These are phyloP conservation scores for Hylaeus anthracinus DNA, from an alignment of 1,140 invertebrate genomes.

Conservation along the genomic window DNA sequence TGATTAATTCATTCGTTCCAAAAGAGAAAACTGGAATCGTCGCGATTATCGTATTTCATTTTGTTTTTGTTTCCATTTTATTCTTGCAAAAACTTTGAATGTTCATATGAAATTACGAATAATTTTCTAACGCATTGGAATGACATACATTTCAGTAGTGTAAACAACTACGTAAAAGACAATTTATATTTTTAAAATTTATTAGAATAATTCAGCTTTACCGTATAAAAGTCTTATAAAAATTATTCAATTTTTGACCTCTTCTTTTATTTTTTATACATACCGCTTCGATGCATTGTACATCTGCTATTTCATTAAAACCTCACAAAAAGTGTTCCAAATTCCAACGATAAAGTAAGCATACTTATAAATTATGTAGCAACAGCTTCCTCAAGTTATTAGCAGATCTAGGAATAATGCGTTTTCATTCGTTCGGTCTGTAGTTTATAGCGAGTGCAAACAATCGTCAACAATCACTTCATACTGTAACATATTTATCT, in stretches of 20 bases:
- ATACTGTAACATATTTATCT: slow-evolving; percentile 52
- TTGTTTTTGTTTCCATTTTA: slow-evolving; percentile 1
- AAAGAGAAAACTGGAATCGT: not conserved
- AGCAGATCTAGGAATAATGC: slow-evolving; percentile 20
- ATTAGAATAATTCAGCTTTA: not conserved
- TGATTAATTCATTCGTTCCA: slow-evolving; percentile 3
- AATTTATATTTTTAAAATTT: slow-evolving; percentile 2
- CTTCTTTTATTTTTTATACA: not conserved
- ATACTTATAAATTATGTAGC: slow-evolving; percentile 31
- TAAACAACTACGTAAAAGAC: slow-evolving; percentile 7
- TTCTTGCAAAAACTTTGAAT: not conserved
- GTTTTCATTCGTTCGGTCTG: slow-evolving; percentile 24
- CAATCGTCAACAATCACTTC: slow-evolving; percentile 26
- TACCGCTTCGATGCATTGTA: slow-evolving; percentile 11
- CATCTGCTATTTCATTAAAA: slow-evolving; percentile 15
- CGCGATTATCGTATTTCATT: not conserved
- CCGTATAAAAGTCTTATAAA: slow-evolving; percentile 2
- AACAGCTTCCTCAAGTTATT: slow-evolving; percentile 40
- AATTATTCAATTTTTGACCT: not conserved
- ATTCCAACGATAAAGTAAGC: slow-evolving; percentile 37
- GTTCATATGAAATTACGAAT: slow-evolving; percentile 8
- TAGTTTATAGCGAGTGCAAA: slow-evolving; percentile 27
- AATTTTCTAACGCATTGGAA: not conserved
- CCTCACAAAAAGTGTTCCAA: slow-evolving; percentile 37
- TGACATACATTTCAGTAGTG: slow-evolving; percentile 7